Conservation (phyloP, 1,140 invertebrate species). For the Orussus abietinus region DNA sequence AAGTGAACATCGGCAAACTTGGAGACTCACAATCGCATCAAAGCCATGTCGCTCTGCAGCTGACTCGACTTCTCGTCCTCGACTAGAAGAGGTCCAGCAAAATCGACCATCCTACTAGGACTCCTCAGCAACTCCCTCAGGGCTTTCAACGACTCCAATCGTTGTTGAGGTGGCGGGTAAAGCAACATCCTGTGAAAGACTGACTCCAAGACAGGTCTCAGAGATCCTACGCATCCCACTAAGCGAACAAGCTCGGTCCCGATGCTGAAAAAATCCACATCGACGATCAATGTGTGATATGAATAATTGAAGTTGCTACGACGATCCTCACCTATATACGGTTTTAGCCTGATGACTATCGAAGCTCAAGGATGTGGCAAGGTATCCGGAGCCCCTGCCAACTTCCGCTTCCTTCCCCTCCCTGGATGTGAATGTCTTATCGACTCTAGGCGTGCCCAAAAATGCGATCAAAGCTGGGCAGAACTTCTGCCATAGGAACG, state of each 20-base stretch:
- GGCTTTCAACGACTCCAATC: slow-evolving; percentile 79
- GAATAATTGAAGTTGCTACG: slow-evolving; percentile 8
- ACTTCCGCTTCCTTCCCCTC: slow-evolving; percentile 60
- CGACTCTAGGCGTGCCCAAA: slow-evolving; percentile 73
- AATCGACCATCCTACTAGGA: slow-evolving; percentile 68
- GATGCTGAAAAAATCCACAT: slow-evolving; percentile 63
- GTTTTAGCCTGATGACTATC: slow-evolving; percentile 78
- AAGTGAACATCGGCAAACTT: slow-evolving; percentile 11
- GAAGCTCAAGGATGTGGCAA: slow-evolving; percentile 69
- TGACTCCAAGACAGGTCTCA: slow-evolving; percentile 85
- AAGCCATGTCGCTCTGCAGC: slow-evolving; percentile 80
- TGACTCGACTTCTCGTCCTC: slow-evolving; percentile 72
- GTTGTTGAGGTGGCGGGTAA: slow-evolving; percentile 78
- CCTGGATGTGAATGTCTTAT: slow-evolving; percentile 67
- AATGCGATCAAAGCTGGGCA: slow-evolving; percentile 84
- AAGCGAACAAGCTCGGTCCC: slow-evolving; percentile 82
- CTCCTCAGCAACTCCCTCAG: slow-evolving; percentile 71
- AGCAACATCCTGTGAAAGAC: slow-evolving; percentile 88
- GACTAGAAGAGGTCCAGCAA: slow-evolving; percentile 65
- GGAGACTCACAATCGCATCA: slow-evolving; percentile 77
- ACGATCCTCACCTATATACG: slow-evolving; percentile 69
- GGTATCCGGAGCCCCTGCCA: slow-evolving; percentile 68
- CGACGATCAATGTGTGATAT: slow-evolving; percentile 5
- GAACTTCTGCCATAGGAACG: slow-evolving; percentile 87
- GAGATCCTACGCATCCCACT: slow-evolving; percentile 76